These are phyloP conservation scores for Alloplasta piceator DNA, from an alignment of 2,888 invertebrate species.

Conservation along the genomic window DNA sequence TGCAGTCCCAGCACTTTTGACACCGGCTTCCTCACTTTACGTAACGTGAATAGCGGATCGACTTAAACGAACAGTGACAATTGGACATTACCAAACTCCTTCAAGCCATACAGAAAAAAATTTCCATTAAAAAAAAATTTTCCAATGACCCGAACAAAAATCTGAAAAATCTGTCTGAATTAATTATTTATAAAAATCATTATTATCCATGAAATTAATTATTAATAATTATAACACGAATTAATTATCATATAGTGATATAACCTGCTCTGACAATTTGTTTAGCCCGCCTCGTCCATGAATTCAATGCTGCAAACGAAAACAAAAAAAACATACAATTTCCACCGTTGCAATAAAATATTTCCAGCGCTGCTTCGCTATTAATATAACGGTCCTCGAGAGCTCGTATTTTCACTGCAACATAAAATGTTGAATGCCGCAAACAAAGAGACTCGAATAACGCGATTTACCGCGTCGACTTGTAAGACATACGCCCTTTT, in stretches of 20 bases:
- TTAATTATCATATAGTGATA: no score
- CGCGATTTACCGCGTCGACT: no score
- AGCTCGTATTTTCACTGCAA: not conserved
- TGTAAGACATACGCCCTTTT: no score
- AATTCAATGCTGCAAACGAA: no score
- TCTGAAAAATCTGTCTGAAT: not conserved
- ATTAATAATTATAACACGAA: no score
- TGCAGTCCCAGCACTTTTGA: conserved; percentile 30
- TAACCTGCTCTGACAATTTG: no score
- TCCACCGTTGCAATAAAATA: conserved; percentile 1
- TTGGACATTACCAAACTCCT: no score
- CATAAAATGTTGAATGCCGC: not conserved
- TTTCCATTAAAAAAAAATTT: not conserved
- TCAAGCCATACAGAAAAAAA: not conserved
- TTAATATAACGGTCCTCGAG: conserved; percentile 3
- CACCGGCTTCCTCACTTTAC: conserved; percentile 47
- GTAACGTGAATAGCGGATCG: conserved; percentile 35
- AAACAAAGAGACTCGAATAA: no score
- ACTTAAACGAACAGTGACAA: not conserved
- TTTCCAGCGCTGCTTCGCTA: conserved; percentile 1
- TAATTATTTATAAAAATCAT: no score
- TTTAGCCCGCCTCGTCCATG: no score
- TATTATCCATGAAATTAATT: no score
- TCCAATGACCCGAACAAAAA: not conserved
- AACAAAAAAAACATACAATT: not conserved